Evolutionary conservation across 1,140 invertebrate species (phyloP).

Genomic region (Melanaphis sacchari): DNA sequence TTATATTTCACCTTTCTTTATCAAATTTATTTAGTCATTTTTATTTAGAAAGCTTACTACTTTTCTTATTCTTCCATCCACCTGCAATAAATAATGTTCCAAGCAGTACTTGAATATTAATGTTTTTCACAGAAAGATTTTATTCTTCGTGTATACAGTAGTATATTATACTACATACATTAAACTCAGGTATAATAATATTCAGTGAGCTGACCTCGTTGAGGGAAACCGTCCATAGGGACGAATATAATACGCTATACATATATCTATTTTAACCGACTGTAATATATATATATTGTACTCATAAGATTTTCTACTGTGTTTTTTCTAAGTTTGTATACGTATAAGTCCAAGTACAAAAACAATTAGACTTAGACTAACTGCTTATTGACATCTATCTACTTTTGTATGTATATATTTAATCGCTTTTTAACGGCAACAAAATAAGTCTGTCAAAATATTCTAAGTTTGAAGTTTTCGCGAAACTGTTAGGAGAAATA

Average conservation of each 20-base stretch:
- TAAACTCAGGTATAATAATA: slow-evolving; percentile 36
- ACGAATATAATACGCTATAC: slow-evolving; percentile 19
- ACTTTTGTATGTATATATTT: neutral
- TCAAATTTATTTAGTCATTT: slow-evolving; percentile 25
- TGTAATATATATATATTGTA: neutral
- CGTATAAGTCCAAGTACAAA: neutral
- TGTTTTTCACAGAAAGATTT: slow-evolving; percentile 39
- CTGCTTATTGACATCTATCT: neutral
- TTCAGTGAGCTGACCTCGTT: slow-evolving; percentile 36
- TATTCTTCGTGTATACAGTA: neutral
- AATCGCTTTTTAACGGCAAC: neutral
- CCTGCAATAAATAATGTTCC: slow-evolving; percentile 43
- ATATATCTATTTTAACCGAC: neutral
- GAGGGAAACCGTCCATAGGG: neutral
- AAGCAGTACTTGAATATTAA: slow-evolving; percentile 42
- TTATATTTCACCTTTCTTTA: neutral
- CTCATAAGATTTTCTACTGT: neutral
- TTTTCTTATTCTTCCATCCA: slow-evolving; percentile 23
- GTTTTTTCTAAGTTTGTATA: neutral
- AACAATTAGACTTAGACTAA: neutral
- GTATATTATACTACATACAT: neutral
- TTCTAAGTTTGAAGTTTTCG: neutral
- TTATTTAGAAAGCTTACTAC: slow-evolving; percentile 17
- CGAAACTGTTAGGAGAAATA: neutral
- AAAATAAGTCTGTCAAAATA: neutral